A percentile compares a stretch with the other conserved stretches of the same genome.
phyloP scores from a whole-genome alignment of 2,113 vertebrate genomes.

The Aphyosemion australe region DNA sequence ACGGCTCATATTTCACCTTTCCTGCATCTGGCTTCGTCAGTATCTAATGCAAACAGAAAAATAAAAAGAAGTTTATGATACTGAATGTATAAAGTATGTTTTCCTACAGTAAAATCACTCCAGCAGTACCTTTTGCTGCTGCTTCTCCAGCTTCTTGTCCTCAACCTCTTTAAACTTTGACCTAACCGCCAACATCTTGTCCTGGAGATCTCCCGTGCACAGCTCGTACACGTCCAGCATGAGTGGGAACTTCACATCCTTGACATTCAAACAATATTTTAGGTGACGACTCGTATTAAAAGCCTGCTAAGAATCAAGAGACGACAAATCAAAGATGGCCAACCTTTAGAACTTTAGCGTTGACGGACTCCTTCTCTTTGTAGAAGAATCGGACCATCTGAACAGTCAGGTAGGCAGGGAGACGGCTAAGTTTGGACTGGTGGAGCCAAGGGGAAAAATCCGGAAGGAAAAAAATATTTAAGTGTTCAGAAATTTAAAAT shows the following conservation, averaged over 20 bases:
- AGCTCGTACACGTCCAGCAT: conserved; percentile 98
- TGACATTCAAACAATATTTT: not conserved
- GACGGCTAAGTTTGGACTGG: conserved; percentile 94
- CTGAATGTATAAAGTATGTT: not conserved
- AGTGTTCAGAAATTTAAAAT: not conserved
- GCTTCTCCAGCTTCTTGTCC: conserved; percentile 91
- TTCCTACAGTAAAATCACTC: not conserved
- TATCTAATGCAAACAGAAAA: conserved; percentile 37
- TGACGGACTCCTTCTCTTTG: conserved; percentile 99
- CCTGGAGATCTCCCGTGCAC: conserved; percentile 91
- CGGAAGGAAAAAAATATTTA: too few species aligned
- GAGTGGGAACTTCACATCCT: conserved; percentile 99
- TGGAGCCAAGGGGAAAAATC: not conserved
- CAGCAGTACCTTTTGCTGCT: conserved; percentile 84
- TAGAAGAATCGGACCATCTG: conserved; percentile 99
- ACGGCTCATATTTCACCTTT: conserved; percentile 89
- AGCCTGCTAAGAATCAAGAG: too few species aligned
- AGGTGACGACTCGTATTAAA: not conserved
- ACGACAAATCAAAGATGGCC: conserved; percentile 3
- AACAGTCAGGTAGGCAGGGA: conserved; percentile 95
- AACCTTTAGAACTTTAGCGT: conserved; percentile 99
- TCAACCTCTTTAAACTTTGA: conserved; percentile 97
- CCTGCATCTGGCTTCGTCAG: conserved; percentile 60
- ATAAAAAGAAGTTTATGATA: not conserved
- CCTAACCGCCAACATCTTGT: conserved; percentile 91